Conservation (phyloP, 30 jellyfish, hydroid and myxozoan genomes). For the Nemopilema nomurai region DNA sequence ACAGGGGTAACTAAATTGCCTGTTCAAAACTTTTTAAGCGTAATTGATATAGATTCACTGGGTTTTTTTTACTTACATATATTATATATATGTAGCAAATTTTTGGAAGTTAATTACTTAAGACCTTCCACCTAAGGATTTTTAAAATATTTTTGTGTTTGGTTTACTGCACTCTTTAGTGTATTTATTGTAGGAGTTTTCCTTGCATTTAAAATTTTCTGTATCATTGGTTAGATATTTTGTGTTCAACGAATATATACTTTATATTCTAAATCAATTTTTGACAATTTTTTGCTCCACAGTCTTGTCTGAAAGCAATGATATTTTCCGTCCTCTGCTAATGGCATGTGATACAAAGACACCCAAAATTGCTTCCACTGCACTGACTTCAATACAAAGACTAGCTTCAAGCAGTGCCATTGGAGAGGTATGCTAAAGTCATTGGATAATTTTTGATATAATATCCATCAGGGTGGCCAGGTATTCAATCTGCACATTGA, state of each 20-base stretch:
- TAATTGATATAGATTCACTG: neutral
- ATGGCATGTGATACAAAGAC: slow-evolving; percentile 88
- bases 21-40: neutral
- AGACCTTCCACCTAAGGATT: no score
- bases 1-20: slow-evolving; percentile 33
- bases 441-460: neutral
- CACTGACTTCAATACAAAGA: slow-evolving; percentile 84
- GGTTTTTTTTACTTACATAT: no score
- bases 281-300: neutral
- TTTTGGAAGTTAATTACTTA: no score
- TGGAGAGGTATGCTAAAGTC: slow-evolving; percentile 76
- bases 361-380: slow-evolving; percentile 84
- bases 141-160: no score
- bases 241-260: no score
- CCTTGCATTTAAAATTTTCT: no score
- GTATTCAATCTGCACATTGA: neutral
- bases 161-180: no score
- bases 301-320: slow-evolving; percentile 83
- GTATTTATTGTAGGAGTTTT: no score
- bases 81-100: no score
- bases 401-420: slow-evolving; percentile 85
- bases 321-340: slow-evolving; percentile 79
- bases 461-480: slow-evolving; percentile 2
- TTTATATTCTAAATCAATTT: no score
- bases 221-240: no score